phyloP scores from a whole-genome alignment of 1,140 invertebrate species.

The Scylla paramamosain region DNA sequence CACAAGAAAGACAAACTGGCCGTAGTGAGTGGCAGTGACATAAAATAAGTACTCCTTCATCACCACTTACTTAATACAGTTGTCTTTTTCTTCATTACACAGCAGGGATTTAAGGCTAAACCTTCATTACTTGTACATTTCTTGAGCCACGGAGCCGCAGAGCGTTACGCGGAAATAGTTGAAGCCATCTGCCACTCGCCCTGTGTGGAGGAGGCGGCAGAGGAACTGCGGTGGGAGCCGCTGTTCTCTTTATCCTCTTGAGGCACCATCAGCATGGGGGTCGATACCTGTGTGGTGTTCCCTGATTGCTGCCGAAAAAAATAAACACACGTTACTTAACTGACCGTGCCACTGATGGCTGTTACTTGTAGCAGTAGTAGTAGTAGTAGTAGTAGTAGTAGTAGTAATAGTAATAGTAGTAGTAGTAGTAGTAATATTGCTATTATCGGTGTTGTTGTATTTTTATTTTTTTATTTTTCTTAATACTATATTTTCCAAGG shows the following conservation, averaged over 20 bases:
- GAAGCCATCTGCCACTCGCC: background rate
- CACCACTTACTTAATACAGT: no score
- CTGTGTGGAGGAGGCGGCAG: background rate
- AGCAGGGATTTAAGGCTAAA: no score
- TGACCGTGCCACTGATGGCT: background rate
- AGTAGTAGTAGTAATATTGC: conserved; percentile 14
- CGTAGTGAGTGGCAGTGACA: no score
- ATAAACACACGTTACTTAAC: background rate
- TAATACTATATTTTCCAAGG: no score
- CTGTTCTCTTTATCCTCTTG: background rate
- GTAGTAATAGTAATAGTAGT: conserved; percentile 25
- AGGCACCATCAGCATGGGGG: background rate
- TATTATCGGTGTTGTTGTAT: background rate
- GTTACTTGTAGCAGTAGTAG: background rate
- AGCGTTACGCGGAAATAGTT: background rate
- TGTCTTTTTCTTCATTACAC: background rate
- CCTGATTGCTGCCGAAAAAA: background rate
- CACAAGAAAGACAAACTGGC: no score
- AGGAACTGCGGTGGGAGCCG: background rate
- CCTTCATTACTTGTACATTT: background rate
- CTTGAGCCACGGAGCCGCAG: background rate
- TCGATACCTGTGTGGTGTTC: background rate
- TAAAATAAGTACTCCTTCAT: no score
- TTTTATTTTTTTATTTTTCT: background rate
- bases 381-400: background rate